Base-by-base conservation (phyloP, 2,797 vertebrate species). In the Oreochromis grahami region DNA sequence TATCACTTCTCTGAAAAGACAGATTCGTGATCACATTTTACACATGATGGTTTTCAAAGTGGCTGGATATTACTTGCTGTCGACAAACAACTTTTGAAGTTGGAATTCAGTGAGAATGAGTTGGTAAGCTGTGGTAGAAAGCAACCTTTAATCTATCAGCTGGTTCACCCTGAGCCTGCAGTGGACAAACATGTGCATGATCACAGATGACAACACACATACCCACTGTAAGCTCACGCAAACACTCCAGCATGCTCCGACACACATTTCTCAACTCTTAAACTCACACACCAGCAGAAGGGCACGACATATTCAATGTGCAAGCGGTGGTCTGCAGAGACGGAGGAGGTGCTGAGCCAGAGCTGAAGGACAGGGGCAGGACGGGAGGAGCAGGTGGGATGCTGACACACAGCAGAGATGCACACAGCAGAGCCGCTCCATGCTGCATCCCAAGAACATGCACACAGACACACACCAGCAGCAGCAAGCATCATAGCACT, bases 351-450 rank as follows among this genome's bases (percentile, higher is more conserved):
- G 77, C 81, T 60, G 55, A 76, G 76, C 68, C 68, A 74, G 68
- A 74, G 68, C 68, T 3, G 63, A 78, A 45, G 56, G 52, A 84
- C 79, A 85, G 78, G 81, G 82, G 80, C 79, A 81, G 90, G 76
- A 83, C 50, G 26, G 74, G 82, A 78, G 77, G 82, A 91, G 87
- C 90, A 93, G 89, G 92, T 88, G 90, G 43, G 89, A 88, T 1
- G 26, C 48, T 84, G 86, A 90, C 84, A 88, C 90, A 84, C 84
- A 86, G 84, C 86, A 84, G 82, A 85, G 81, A n/a, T n/a, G 77
- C 89, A 88, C 90, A 84, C 84, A 86, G 84, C 86, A 84, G 82
- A 85, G 81, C 83, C 24, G 24, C 87, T 83, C 63, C 78, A 81
- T 48, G 32, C 76, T 84, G 82, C 76, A 63, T 60, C 82, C 56